A percentile compares a stretch with the other conserved stretches of the same genome.
Conservation (phyloP, 2,797 vertebrate genomes). For the Phaenicophaeus curvirostris region DNA sequence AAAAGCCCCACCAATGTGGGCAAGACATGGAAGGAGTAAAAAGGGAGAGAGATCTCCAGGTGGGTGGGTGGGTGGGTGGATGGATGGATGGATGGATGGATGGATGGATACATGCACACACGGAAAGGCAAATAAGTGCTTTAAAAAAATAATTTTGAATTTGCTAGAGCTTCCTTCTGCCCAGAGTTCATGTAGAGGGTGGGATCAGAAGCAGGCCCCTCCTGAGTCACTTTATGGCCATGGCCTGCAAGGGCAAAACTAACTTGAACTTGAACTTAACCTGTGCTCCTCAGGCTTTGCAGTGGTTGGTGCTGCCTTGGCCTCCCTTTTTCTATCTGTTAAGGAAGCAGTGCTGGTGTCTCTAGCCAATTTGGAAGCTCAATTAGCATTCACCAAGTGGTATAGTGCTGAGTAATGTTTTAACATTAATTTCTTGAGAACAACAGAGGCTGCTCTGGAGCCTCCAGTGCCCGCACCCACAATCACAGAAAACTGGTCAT, state of each 20-base stretch:
- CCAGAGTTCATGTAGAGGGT: not conserved
- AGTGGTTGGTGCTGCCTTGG: accelerated
- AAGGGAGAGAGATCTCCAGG: not conserved
- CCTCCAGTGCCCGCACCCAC: not conserved
- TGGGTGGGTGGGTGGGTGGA: no score
- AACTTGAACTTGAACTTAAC: no score
- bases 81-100: no score
- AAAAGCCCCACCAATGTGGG: not conserved
- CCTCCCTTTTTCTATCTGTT: not conserved
- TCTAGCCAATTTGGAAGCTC: not conserved
- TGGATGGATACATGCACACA: no score
- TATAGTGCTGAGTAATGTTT: not conserved
- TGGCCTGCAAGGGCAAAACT: not conserved
- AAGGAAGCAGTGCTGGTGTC: not conserved
- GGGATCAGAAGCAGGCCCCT: not conserved
- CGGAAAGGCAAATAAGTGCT: not conserved
- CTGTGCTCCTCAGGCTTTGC: accelerated
- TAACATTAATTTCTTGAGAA: not conserved
- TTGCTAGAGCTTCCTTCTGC: not conserved
- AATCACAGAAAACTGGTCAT: not conserved
- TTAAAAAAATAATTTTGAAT: not conserved
- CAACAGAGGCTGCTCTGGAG: not conserved
- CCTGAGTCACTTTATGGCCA: not conserved
- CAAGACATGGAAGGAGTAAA: not conserved
- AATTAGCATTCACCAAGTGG: not conserved